A percentile compares a stretch with the other conserved stretches of the same genome.
Evolutionary conservation across 2,113 vertebrate species (phyloP).

Genomic region (Tauraco erythrolophus): DNA sequence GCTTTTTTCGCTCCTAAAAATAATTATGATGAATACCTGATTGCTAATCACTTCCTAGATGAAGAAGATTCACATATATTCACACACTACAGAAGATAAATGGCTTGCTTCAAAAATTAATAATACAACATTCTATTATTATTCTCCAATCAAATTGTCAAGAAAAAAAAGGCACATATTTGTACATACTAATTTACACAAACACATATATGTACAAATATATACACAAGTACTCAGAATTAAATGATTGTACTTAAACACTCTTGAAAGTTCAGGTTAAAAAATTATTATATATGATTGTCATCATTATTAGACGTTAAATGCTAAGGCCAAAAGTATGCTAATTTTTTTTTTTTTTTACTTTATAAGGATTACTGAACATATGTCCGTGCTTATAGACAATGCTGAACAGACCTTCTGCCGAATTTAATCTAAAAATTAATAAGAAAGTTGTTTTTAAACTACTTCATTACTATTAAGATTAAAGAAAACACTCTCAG

Average conservation of each 20-base stretch:
- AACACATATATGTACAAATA: not conserved
- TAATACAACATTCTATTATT: not conserved
- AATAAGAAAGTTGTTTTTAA: constrained; percentile 9
- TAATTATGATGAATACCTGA: not conserved
- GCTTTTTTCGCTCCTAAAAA: not conserved
- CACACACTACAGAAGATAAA: not conserved
- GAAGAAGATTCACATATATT: not conserved
- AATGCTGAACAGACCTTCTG: not conserved
- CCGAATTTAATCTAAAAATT: constrained; percentile 49
- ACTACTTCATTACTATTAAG: constrained; percentile 27
- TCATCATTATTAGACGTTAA: not conserved
- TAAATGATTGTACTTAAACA: not conserved
- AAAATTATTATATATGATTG: not conserved
- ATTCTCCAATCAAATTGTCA: not conserved
- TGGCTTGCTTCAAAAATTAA: not conserved
- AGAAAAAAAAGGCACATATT: not conserved
- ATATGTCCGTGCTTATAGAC: not conserved
- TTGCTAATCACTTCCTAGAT: not conserved
- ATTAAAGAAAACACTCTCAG: not conserved
- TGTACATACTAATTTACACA: not conserved
- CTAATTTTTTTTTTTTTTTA: not conserved
- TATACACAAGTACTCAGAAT: not conserved
- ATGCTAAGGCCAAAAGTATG: not conserved
- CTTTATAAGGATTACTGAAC: constrained; percentile 11
- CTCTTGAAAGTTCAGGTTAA: not conserved